Percentiles rank a stretch among this genome's conserved stretches.
phyloP scores from a whole-genome alignment of 2,888 invertebrate genomes.

The Cephalotes varians region DNA sequence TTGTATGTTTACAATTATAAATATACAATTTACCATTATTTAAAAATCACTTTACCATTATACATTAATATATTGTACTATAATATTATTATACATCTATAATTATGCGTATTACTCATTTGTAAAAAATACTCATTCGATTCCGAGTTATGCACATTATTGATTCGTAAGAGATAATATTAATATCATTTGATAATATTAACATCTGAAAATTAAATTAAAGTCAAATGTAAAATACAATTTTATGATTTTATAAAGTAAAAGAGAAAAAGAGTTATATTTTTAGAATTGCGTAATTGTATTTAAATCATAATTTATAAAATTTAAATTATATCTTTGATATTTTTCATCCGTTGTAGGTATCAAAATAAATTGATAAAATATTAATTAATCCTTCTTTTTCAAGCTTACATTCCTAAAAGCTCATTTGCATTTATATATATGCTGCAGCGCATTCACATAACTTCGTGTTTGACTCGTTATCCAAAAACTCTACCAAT shows the following conservation, averaged over 20 bases:
- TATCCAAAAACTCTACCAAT: constrained; percentile 50
- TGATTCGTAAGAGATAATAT: background rate
- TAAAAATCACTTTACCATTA: background rate
- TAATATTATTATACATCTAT: background rate
- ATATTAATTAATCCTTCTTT: constrained; percentile 25
- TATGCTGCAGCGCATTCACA: background rate
- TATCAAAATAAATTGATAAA: constrained; percentile 14
- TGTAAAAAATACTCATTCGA: background rate
- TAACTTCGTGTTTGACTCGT: constrained; percentile 28
- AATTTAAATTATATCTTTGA: background rate
- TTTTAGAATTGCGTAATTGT: background rate
- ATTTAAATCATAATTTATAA: background rate
- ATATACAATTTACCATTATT: background rate
- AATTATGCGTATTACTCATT: background rate
- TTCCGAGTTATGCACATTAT: background rate
- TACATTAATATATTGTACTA: too few species aligned
- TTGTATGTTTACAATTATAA: background rate
- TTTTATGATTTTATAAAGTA: background rate
- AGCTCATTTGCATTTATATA: background rate
- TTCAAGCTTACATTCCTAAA: background rate
- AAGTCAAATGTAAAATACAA: background rate
- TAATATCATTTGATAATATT: background rate
- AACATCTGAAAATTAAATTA: background rate
- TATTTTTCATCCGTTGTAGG: background rate
- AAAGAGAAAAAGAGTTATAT: background rate